Evolutionary conservation across 2,888 invertebrate species (phyloP), one percentile per base, ranked within the genome.

Genomic region (Ditula angustiorana): DNA sequence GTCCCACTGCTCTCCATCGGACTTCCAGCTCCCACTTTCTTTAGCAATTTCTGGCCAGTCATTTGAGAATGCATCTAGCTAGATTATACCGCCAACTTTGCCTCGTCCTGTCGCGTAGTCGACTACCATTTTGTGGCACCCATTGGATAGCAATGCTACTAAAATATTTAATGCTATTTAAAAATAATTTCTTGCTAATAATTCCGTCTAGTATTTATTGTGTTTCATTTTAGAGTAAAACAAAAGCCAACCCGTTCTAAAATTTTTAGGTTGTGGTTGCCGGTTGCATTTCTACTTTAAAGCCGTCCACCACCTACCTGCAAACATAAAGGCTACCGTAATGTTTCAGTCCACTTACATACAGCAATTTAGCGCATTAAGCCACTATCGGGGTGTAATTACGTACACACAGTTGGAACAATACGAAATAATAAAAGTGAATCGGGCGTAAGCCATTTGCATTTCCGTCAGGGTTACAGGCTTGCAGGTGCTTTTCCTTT

Each of bases 361-460:
- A 85, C 77, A 78, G 82, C 87, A 88, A 86, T 88, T 88, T 86
- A 76, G 83, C 83, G 81, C 83, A 88, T 87, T 87, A 88, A 83
- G 79, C 78, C 79, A 78, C 82, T 84, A 89, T 86, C 81, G 85
- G 81, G 81, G 80, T 82, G 77, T 85, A 86, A 88, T 88, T 90
- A 87, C 79, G 77, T 81, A 46, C 35, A 64, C 77, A 73, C 69
- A 79, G 78, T 82, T 75, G 80, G 81, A 86, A 87, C 86, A 87
- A 88, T 87, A 85, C 78, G 83, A 88, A 89, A 88, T 83, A 88
- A 87, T 86, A 89, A 89, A 88, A 85, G 78, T 75, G 85, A 81
- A 86, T 84, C 82, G 82, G 79, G 85, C 81, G 82, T 80, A 79
- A 76, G 83, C 79, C 82, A 87, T 90, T 90, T 88, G 87, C 86